Conservation (phyloP, 2,888 invertebrate species). For the Odontomyia ornata region DNA sequence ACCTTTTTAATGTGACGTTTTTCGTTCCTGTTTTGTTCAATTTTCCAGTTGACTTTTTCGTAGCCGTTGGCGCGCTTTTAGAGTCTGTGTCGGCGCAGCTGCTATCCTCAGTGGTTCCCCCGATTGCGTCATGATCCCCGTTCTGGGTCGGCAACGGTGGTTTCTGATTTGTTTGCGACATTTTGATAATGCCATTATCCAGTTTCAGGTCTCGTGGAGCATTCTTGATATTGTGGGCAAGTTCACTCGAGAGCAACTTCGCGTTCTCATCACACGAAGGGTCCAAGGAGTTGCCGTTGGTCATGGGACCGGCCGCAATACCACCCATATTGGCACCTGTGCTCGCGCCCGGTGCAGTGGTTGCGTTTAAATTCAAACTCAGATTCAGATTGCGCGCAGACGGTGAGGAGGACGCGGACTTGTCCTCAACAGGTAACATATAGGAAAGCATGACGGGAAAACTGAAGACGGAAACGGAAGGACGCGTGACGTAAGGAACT, state of each 20-base stretch:
- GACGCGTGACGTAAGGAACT: constrained; percentile 22
- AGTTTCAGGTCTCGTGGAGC: constrained; percentile 46
- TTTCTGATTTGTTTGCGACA: constrained; percentile 37
- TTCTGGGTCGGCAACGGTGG: constrained; percentile 45
- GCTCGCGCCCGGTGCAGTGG: constrained; percentile 53
- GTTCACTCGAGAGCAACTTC: constrained; percentile 48
- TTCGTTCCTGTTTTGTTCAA: constrained; percentile 60
- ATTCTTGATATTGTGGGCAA: constrained; percentile 45
- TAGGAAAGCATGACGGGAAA: constrained; percentile 74
- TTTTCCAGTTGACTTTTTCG: constrained; percentile 57
- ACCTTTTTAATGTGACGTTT: constrained; percentile 62
- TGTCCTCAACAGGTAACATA: constrained; percentile 81
- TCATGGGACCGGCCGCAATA: constrained; percentile 33
- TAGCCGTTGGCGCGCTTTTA: constrained; percentile 55
- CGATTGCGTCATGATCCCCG: constrained; percentile 49
- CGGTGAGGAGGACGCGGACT: constrained; percentile 73
- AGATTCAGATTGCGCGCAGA: constrained; percentile 51
- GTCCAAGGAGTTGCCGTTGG: constrained; percentile 51
- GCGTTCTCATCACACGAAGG: constrained; percentile 49
- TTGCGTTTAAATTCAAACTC: constrained; percentile 53
- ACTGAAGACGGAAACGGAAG: constrained; percentile 18
- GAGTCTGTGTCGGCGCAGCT: constrained; percentile 55
- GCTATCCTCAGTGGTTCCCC: constrained; percentile 33
- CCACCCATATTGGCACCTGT: constrained; percentile 46
- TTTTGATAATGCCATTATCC: constrained; percentile 44